phyloP scores from a whole-genome alignment of 2,888 invertebrate species.

The Drosophila formosana region DNA sequence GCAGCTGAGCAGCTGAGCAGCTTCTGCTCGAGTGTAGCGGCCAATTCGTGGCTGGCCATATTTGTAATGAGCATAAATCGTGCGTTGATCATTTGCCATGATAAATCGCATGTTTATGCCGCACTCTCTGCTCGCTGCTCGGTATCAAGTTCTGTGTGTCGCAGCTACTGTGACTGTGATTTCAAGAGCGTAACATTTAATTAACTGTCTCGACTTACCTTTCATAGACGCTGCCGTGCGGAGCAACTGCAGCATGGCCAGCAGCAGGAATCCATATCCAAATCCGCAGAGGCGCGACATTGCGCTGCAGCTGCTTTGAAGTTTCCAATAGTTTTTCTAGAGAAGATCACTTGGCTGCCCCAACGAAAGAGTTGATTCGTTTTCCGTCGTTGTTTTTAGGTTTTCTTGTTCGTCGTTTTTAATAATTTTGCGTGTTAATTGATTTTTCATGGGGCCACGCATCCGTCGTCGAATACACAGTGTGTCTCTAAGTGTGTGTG shows the following conservation, averaged over 20 bases:
- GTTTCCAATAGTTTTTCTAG: constrained; percentile 36
- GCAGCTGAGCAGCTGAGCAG: constrained; percentile 10
- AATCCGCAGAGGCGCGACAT: constrained; percentile 72
- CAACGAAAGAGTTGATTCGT: constrained; percentile 24
- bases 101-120: constrained; percentile 79
- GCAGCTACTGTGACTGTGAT: constrained; percentile 52
- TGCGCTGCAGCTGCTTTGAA: constrained; percentile 72
- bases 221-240: constrained; percentile 71
- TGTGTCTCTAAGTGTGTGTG: constrained; percentile 25
- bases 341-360: constrained; percentile 22
- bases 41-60: constrained; percentile 78
- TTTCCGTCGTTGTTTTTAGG: constrained; percentile 33
- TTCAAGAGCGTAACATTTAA: constrained; percentile 68
- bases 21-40: constrained; percentile 37
- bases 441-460: constrained; percentile 81
- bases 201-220: constrained; percentile 70
- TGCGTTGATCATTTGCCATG: constrained; percentile 81
- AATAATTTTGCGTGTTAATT: constrained; percentile 81
- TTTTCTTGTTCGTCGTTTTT: constrained; percentile 67
- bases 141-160: constrained; percentile 67
- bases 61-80: constrained; percentile 81
- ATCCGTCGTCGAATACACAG: constrained; percentile 64
- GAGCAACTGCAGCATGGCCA: constrained; percentile 59
- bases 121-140: constrained; percentile 4
- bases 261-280: constrained; percentile 50